These are phyloP conservation scores for Notamacropus eugenii DNA, from an alignment of 2,797 vertebrate genomes.

Conservation along the genomic window DNA sequence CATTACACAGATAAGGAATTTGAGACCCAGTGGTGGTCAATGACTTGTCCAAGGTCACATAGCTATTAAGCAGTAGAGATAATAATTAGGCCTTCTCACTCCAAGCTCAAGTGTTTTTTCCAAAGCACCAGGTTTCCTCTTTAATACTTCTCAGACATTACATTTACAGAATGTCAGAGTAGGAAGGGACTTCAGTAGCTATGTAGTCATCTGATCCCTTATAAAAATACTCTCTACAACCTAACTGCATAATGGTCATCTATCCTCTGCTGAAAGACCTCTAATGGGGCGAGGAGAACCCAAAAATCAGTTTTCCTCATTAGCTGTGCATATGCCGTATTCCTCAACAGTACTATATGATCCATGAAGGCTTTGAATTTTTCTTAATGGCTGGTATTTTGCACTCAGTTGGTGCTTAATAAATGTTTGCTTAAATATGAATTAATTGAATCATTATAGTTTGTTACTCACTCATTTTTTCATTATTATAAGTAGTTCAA, in stretches of 20 bases:
- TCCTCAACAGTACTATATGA: background rate
- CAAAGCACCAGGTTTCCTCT: background rate
- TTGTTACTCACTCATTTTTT: background rate
- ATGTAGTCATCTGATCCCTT: background rate
- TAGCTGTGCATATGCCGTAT: background rate
- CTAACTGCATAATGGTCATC: background rate
- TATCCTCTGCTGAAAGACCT: background rate
- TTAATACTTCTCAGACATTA: background rate
- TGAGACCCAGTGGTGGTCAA: background rate
- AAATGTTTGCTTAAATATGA: background rate
- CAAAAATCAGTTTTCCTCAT: background rate
- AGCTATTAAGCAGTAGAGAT: background rate
- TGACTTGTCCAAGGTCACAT: background rate
- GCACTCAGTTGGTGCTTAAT: background rate
- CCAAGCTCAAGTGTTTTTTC: background rate
- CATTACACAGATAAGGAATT: background rate
- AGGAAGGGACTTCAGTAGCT: background rate
- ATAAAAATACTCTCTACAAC: background rate
- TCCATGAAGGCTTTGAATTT: background rate
- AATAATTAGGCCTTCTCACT: background rate
- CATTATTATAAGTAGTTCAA: background rate
- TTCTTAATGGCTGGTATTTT: background rate
- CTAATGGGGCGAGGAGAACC: background rate
- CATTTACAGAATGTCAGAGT: background rate
- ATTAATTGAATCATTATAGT: background rate